Evolutionary conservation across 37 sponge, comb jelly and placozoan genomes (phyloP).

Genomic region (Chondrosia reniformis): DNA sequence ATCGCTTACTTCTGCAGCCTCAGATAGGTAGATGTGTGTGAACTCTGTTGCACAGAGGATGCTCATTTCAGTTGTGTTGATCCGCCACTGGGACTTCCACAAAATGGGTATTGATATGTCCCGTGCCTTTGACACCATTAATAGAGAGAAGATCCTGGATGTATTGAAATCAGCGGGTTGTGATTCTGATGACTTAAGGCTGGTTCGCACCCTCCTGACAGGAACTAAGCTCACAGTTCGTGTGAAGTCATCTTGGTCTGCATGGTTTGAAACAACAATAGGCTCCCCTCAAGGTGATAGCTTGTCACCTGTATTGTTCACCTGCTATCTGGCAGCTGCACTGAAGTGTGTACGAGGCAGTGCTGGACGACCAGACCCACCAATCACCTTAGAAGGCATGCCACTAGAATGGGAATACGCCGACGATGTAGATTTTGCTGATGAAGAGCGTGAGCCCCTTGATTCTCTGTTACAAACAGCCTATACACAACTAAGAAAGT

Average conservation of each 20-base stretch:
- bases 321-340: slow-evolving; percentile 29
- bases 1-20: no score
- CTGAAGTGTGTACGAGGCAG: not conserved
- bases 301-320: slow-evolving; percentile 19
- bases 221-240: slow-evolving; percentile 5
- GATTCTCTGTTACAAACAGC: not conserved
- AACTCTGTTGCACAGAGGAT: slow-evolving; percentile 21
- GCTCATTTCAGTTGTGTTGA: slow-evolving; percentile 14
- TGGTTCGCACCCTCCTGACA: not conserved
- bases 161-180: slow-evolving; percentile 22
- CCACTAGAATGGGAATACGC: slow-evolving; percentile 38
- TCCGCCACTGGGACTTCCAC: slow-evolving; percentile 24
- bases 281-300: slow-evolving; percentile 30
- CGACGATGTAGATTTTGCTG: slow-evolving; percentile 34
- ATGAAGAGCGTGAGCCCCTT: not conserved
- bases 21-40: no score
- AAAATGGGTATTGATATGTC: slow-evolving; percentile 46
- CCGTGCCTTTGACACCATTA: slow-evolving; percentile 38
- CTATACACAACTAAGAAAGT: not conserved
- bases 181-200: slow-evolving; percentile 13
- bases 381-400: not conserved
- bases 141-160: slow-evolving; percentile 1
- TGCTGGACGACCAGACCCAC: slow-evolving; percentile 8
- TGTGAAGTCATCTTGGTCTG: not conserved
- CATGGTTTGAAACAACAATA: not conserved